phyloP scores from a whole-genome alignment of 2,113 vertebrate species.

The Grantiella picta region DNA sequence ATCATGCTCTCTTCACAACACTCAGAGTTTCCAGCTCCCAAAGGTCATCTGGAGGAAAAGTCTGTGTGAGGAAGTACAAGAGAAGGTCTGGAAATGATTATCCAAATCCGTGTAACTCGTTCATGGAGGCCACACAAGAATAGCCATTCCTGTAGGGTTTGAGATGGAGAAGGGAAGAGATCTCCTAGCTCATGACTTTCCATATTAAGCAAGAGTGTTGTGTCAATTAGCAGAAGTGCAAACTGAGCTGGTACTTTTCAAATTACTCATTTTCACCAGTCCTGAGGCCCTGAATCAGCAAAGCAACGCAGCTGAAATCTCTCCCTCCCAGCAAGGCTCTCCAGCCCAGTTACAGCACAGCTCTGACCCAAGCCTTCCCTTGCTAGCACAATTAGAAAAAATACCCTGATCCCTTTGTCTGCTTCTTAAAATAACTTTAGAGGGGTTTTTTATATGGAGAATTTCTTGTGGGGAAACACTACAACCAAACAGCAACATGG shows the following conservation, averaged over 20 bases:
- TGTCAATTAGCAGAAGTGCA: not conserved
- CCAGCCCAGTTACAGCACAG: not conserved
- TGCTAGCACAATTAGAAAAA: not conserved
- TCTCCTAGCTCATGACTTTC: not conserved
- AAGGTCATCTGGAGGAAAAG: slow-evolving; percentile 22
- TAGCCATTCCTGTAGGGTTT: not conserved
- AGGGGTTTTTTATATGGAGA: not conserved
- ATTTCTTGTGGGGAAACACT: not conserved
- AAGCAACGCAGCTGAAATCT: not conserved
- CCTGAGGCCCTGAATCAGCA: not conserved
- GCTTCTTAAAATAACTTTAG: not conserved
- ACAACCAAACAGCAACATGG: not conserved
- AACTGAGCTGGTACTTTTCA: not conserved
- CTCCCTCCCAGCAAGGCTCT: not conserved
- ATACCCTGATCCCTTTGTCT: not conserved
- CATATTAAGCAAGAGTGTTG: not conserved
- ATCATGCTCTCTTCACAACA: not conserved
- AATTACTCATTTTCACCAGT: not conserved
- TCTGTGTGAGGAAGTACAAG: not conserved
- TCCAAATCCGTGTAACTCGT: not conserved
- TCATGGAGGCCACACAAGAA: not conserved
- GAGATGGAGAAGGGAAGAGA: not conserved
- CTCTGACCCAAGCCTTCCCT: not conserved
- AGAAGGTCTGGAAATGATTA: not conserved
- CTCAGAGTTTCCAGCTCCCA: not conserved